Evolutionary conservation across 2,797 vertebrate species (phyloP), one percentile per base, ranked within the genome.

Genomic region (Lindbergichthys nudifrons): DNA sequence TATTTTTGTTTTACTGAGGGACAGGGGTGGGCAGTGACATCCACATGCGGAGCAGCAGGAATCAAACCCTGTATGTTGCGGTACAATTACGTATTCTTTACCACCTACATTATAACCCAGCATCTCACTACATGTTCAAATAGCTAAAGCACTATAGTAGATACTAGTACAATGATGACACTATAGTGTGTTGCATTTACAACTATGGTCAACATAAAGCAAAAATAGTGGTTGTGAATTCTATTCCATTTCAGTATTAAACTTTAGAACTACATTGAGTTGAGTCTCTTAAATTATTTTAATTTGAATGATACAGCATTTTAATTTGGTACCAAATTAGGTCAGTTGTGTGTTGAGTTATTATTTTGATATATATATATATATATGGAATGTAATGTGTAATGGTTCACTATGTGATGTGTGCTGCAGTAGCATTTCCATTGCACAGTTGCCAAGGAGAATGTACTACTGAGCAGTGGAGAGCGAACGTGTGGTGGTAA

Each of bases 351-450:
- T 69, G 48, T 21, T 45, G 15, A 43, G 6, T 48, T 63, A 32
- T 59, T 73, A 42, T 42, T 82, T 21, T 47, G n/a, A 36, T 26
- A 32, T 30, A 5, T 30, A 4, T 32, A 32, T 32, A 9, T 36
- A 36, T 36, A 36, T 36, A 36, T 36, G 7, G 1, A 36, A 36
- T 7, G 32, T 36, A 6, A 36, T 36, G 19, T 61, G 19, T 64
- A 76, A 54, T 42, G n/a, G 51, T 19, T 26, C 32, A 62, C 43
- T 21, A 18, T 43, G 70, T 56, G 47, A 56, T 48, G 21, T 52
- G 70, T 47, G 32, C 16, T 66, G 26, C 57, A 36, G 67, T 77
- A 71, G 83, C 80, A 86, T 87, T 93, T 84, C 87, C 87, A 89
- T 88, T 83, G 70, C 80, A 77, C 56, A 72, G 75, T 79, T 74